Evolutionary conservation across 1,140 invertebrate species (phyloP).

Genomic region (Pararge aegeria): DNA sequence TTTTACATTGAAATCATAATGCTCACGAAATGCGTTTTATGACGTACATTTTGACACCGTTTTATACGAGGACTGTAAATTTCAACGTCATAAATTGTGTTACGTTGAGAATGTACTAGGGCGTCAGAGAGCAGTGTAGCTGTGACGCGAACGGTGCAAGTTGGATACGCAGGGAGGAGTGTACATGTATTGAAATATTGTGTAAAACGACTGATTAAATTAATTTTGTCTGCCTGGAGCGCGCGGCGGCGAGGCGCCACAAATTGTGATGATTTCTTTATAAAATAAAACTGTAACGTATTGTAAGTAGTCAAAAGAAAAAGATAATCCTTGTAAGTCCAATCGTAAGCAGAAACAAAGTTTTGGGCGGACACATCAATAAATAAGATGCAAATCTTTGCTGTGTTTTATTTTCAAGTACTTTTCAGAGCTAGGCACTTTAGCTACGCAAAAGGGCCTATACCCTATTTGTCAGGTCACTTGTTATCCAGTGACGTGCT

Average conservation of each 20-base stretch:
- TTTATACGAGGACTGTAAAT: no score
- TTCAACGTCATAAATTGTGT: no score
- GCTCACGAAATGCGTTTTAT: neutral
- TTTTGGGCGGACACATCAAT: slow-evolving; percentile 75
- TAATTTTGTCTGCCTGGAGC: slow-evolving; percentile 39
- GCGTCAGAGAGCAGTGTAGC: no score
- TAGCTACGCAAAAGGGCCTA: no score
- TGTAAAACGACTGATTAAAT: slow-evolving; percentile 63
- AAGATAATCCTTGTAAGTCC: slow-evolving; percentile 76
- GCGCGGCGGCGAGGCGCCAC: slow-evolving; percentile 45
- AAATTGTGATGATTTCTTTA: slow-evolving; percentile 78
- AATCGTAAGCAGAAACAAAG: slow-evolving; percentile 66
- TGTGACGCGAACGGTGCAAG: no score
- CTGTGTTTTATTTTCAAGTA: slow-evolving; percentile 60
- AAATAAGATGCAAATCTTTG: slow-evolving; percentile 73
- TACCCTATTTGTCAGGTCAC: no score
- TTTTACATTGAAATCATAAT: neutral
- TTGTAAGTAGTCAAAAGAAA: slow-evolving; percentile 74
- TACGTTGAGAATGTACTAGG: no score
- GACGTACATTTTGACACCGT: neutral
- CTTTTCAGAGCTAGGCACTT: neutral
- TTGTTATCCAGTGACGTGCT: no score
- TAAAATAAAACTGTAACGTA: slow-evolving; percentile 76
- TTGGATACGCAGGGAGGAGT: slow-evolving; percentile 8
- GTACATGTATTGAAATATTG: slow-evolving; percentile 21